phyloP scores from a whole-genome alignment of 2,113 vertebrate species.

The Oreochromis niloticus region DNA sequence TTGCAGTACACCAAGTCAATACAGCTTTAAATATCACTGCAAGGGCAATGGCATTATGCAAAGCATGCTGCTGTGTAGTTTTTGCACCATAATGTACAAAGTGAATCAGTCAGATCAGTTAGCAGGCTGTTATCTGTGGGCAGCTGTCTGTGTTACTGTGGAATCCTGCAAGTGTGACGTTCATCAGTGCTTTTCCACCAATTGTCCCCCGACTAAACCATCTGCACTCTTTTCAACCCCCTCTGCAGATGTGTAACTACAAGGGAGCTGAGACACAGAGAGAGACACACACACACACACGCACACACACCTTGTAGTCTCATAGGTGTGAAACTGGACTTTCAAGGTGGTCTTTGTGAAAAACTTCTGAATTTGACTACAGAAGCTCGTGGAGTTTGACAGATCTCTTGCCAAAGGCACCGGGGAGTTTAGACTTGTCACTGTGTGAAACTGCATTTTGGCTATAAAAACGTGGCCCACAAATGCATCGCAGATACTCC shows the following conservation, averaged over 20 bases:
- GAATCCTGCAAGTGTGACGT: neutral
- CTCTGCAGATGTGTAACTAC: neutral
- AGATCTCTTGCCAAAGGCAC: neutral
- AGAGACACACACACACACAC: neutral
- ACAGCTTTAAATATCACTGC: neutral
- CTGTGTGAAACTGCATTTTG: neutral
- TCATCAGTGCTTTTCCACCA: neutral
- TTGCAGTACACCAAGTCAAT: neutral
- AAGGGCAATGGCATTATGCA: neutral
- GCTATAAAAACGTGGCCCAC: neutral
- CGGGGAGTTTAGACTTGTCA: neutral
- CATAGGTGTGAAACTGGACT: neutral
- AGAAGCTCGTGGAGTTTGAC: neutral
- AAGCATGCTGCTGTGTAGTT: neutral
- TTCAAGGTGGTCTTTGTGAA: neutral
- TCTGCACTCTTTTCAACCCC: neutral
- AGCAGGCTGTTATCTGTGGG: neutral
- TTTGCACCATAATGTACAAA: neutral
- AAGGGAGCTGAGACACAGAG: fast-evolving
- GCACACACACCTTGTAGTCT: neutral
- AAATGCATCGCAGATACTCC: neutral
- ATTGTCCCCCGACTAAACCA: neutral
- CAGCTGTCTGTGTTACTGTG: neutral
- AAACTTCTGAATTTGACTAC: neutral
- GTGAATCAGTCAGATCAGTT: neutral